Conservation (phyloP, 2,113 vertebrate genomes). For the Vireo altiloquus region DNA sequence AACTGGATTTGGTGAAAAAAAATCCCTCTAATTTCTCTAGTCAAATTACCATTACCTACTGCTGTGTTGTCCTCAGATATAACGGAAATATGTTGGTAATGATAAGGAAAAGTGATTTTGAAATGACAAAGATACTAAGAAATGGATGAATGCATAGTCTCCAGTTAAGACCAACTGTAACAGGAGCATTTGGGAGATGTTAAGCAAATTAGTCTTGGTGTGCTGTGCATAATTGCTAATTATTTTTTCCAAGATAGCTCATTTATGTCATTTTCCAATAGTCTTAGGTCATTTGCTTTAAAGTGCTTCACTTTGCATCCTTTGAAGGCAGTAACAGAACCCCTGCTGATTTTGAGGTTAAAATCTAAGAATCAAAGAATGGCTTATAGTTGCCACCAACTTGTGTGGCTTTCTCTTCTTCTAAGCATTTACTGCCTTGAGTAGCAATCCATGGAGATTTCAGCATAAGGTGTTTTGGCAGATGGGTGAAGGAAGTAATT, state of each 20-base stretch:
- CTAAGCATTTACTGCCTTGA: not conserved
- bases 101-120: not conserved
- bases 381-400: not conserved
- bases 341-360: not conserved
- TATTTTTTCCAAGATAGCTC: not conserved
- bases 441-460: not conserved
- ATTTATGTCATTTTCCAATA: not conserved
- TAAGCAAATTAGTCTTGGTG: slow-evolving; percentile 10
- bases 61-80: not conserved
- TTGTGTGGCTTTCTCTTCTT: not conserved
- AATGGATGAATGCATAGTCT: not conserved
- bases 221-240: not conserved
- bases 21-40: not conserved
- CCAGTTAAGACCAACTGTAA: not conserved
- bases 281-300: not conserved
- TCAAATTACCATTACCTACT: not conserved
- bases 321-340: not conserved
- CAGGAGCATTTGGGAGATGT: not conserved
- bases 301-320: not conserved
- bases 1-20: not conserved
- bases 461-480: not conserved
- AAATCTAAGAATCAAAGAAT: not conserved
- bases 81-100: not conserved
- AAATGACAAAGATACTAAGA: not conserved
- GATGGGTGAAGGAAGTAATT: not conserved